A percentile compares a stretch with the other conserved stretches of the same genome.
These are phyloP conservation scores for Zosterops lateralis DNA, from an alignment of 2,113 vertebrate genomes.

Conservation along the genomic window DNA sequence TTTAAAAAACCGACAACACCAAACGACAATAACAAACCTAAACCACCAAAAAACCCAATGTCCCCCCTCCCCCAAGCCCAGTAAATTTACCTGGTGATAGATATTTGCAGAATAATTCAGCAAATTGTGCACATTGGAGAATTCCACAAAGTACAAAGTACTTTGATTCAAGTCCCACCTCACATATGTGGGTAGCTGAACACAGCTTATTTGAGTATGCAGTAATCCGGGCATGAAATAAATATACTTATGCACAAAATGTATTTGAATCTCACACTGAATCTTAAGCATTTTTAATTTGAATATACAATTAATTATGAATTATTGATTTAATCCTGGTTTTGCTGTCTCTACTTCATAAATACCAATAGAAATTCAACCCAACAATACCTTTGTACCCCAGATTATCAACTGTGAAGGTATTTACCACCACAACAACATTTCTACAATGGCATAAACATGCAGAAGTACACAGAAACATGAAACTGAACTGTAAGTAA, in stretches of 20 bases:
- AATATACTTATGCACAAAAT: conserved; percentile 21
- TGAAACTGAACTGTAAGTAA: neutral
- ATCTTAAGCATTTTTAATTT: conserved; percentile 7
- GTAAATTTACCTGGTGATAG: neutral
- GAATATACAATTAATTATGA: conserved; percentile 21
- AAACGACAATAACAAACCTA: neutral
- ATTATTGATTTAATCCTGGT: neutral
- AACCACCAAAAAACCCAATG: fast-evolving
- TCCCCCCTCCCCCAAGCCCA: fast-evolving
- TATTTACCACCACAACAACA: neutral
- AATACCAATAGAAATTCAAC: neutral
- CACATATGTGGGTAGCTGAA: neutral
- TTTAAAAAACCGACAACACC: neutral
- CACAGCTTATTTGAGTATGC: neutral
- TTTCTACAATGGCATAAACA: neutral
- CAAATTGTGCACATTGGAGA: neutral
- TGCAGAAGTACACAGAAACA: neutral
- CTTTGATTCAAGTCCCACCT: neutral
- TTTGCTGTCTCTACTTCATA: neutral
- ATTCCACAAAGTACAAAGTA: neutral
- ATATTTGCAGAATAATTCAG: neutral
- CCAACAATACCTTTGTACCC: neutral
- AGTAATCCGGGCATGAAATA: conserved; percentile 19
- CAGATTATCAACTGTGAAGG: neutral
- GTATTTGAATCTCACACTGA: conserved; percentile 16